These are phyloP conservation scores for Morus bassanus DNA, from an alignment of 2,797 vertebrate species.

Conservation along the genomic window DNA sequence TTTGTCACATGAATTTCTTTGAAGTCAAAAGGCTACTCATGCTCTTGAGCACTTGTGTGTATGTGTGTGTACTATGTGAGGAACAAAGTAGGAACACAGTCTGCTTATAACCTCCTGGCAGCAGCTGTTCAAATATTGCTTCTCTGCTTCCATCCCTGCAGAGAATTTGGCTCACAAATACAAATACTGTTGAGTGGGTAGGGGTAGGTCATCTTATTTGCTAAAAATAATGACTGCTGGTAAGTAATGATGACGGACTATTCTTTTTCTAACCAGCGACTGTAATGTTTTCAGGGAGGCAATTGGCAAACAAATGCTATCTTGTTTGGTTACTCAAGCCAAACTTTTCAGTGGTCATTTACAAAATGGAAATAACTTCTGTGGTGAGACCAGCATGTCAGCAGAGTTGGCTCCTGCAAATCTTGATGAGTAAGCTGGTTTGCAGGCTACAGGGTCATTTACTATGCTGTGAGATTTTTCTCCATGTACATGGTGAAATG, in stretches of 20 bases:
- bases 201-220: neutral
- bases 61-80: neutral
- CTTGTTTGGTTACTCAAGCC: neutral
- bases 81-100: neutral
- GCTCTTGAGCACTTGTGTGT: neutral
- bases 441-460: neutral
- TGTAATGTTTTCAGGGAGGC: neutral
- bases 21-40: neutral
- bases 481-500: neutral
- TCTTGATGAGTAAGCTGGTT: neutral
- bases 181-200: neutral
- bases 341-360: neutral
- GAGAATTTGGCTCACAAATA: constrained; percentile 17
- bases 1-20: neutral
- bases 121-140: constrained; percentile 50
- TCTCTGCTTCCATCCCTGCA: neutral
- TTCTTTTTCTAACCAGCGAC: neutral
- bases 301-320: neutral
- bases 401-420: neutral
- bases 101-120: neutral
- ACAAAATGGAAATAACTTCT: neutral
- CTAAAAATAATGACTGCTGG: neutral
- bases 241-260: neutral
- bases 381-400: neutral
- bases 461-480: neutral